These are phyloP conservation scores for Clivina fossor DNA, from an alignment of 2,888 invertebrate genomes.

Conservation along the genomic window DNA sequence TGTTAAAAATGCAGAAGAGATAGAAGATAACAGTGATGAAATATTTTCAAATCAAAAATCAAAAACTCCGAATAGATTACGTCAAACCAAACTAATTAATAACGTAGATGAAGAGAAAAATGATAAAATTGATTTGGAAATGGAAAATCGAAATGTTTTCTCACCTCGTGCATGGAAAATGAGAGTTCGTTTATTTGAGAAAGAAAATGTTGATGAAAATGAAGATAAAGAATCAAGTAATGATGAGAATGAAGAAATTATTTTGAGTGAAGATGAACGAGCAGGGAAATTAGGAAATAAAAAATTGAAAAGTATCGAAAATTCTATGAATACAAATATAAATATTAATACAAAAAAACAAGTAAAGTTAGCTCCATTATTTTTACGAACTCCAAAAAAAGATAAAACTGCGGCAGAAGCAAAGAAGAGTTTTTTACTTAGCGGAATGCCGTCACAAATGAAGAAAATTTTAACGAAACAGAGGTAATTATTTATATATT, in stretches of 20 bases:
- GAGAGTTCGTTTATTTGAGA: slow-evolving; percentile 19
- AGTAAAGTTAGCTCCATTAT: slow-evolving; percentile 71
- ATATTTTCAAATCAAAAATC: slow-evolving; percentile 39
- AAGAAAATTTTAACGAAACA: slow-evolving; percentile 58
- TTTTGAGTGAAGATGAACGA: background rate
- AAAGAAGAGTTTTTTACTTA: slow-evolving; percentile 68
- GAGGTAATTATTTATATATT: slow-evolving; percentile 14
- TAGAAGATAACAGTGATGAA: slow-evolving; percentile 1
- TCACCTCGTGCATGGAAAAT: slow-evolving; percentile 22
- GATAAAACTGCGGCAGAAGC: slow-evolving; percentile 64
- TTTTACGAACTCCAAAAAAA: slow-evolving; percentile 59
- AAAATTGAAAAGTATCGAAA: slow-evolving; percentile 29
- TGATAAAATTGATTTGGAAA: background rate
- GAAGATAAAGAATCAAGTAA: slow-evolving; percentile 1
- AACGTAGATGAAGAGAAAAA: slow-evolving; percentile 4
- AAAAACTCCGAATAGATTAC: slow-evolving; percentile 10
- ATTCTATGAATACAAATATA: no score
- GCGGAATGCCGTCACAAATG: slow-evolving; percentile 68
- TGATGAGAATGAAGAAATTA: background rate
- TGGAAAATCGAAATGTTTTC: slow-evolving; percentile 3
- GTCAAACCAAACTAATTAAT: slow-evolving; percentile 12
- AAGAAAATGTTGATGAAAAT: slow-evolving; percentile 2
- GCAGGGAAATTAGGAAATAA: slow-evolving; percentile 15
- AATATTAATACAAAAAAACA: slow-evolving; percentile 46
- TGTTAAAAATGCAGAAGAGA: background rate